Evolutionary conservation across 2,113 vertebrate species (phyloP), one percentile per base, ranked within the genome.

Genomic region (Varanus komodoensis): DNA sequence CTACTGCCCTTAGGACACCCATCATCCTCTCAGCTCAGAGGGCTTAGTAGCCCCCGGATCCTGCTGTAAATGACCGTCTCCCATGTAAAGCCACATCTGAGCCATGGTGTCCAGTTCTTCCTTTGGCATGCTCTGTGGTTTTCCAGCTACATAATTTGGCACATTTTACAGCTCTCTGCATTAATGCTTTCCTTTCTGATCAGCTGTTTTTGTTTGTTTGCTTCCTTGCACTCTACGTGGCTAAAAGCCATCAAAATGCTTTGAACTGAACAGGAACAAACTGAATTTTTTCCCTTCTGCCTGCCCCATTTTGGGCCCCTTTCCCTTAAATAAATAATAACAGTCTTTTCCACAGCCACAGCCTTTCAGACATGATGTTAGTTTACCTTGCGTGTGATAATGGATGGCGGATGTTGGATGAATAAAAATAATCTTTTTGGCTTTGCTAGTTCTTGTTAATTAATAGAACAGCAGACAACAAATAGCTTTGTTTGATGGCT

Each of bases 281-380:
- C 73, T 68, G 73, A 68, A 27, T 4, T 50, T 15, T 44, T 48
- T 34, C 73, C 61, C 54, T 77, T 68, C 50, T 25, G 61, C 52
- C 61, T 68, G n/a, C 21, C 19, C 61, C 50, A 78, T 89, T 89
- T 89, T 78, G 44, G 61, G 73, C n/a, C 84, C 44, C 74, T 21
- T 23, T 75, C 44, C 32, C 73, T 77, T 89, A n/a, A 89, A 84
- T 78, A 84, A 89, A 84, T 89, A 67, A 89, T 78, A 84, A 79
- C 25, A 74, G 61, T 84, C 32, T 89, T 84, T 89, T 89, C 82
- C 82, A 44, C 34, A 44, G 87, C n/a, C 19, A 0, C 4, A 61
- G 29, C 14, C 48, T 86, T 73, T 82, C 67, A 29, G 61, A 78
- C 69, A 77, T 84, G 61, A 68, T 34, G 48, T 84, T 78, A 69